Percentiles rank a stretch among this genome's conserved stretches.
Evolutionary conservation across 2,113 vertebrate species (phyloP).

Genomic region (Scytalopus superciliaris): DNA sequence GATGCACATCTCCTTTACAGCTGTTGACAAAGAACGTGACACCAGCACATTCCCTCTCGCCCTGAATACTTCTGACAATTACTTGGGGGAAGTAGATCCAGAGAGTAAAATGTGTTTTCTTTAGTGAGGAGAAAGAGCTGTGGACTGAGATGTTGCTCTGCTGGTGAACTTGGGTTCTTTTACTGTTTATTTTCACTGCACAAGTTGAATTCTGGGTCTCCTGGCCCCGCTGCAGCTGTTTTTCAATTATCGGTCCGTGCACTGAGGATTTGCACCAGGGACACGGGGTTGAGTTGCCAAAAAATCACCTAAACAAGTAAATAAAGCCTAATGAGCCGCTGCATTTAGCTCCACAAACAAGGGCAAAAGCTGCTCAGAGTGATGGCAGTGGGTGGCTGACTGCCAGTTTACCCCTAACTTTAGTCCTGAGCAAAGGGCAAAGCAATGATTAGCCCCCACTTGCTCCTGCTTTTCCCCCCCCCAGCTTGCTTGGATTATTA

Average conservation of each 20-base stretch:
- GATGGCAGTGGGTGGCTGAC: background rate
- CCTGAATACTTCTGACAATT: background rate
- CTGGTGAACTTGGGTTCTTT: background rate
- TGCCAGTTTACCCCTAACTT: background rate
- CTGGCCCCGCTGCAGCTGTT: background rate
- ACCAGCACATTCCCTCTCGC: constrained; percentile 56
- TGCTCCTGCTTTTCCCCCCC: background rate
- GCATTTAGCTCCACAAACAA: background rate
- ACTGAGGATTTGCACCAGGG: background rate
- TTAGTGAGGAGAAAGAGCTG: background rate
- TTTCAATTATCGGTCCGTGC: background rate
- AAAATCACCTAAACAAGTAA: constrained; percentile 12
- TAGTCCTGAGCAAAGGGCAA: background rate
- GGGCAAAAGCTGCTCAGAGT: background rate
- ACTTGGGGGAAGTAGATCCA: constrained; percentile 25
- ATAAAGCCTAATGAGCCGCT: background rate
- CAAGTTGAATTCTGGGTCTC: background rate
- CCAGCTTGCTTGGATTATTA: background rate
- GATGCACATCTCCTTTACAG: constrained; percentile 51
- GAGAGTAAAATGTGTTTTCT: background rate
- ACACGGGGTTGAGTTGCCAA: background rate
- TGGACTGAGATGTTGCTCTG: background rate
- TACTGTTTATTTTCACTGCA: constrained; percentile 23
- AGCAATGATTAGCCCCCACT: background rate
- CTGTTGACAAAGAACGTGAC: constrained; percentile 68